phyloP scores from a whole-genome alignment of 1,140 invertebrate genomes.

The Muscidifurax raptorellus region DNA sequence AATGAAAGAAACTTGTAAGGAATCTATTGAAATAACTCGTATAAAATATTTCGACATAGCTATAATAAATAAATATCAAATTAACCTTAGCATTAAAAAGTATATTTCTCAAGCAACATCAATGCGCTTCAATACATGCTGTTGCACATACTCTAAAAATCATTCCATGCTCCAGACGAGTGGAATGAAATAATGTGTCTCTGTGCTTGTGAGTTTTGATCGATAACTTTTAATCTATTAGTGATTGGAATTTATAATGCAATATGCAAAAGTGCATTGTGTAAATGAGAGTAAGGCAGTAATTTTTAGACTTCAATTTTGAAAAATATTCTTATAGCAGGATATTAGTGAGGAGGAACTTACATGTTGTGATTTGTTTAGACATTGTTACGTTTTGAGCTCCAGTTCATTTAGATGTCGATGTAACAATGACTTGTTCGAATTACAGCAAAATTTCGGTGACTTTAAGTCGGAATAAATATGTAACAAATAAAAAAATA shows the following conservation, averaged over 20 bases:
- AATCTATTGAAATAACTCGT: neutral
- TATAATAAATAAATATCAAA: neutral
- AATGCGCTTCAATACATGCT: constrained; percentile 70
- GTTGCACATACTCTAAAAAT: constrained; percentile 51
- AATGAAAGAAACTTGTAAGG: constrained; percentile 25
- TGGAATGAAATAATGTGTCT: constrained; percentile 31
- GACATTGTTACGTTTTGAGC: constrained; percentile 74
- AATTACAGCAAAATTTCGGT: constrained; percentile 76
- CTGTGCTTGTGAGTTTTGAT: constrained; percentile 33
- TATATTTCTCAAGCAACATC: constrained; percentile 71
- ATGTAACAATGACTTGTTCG: constrained; percentile 76
- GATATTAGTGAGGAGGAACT: constrained; percentile 71
- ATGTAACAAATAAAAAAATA: constrained; percentile 76
- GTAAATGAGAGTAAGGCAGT: constrained; percentile 39
- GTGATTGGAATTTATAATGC: constrained; percentile 29
- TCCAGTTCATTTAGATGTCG: constrained; percentile 76
- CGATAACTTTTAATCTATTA: constrained; percentile 23
- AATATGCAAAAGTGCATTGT: constrained; percentile 41
- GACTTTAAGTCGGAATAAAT: constrained; percentile 76
- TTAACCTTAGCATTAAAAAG: neutral
- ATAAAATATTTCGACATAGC: neutral
- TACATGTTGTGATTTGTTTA: constrained; percentile 74
- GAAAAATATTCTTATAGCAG: constrained; percentile 59
- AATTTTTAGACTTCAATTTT: constrained; percentile 29
- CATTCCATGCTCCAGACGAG: constrained; percentile 41